Percentiles rank a stretch among this genome's conserved stretches.
Conservation (phyloP, 2,113 vertebrate species). For the Sprattus sprattus region DNA sequence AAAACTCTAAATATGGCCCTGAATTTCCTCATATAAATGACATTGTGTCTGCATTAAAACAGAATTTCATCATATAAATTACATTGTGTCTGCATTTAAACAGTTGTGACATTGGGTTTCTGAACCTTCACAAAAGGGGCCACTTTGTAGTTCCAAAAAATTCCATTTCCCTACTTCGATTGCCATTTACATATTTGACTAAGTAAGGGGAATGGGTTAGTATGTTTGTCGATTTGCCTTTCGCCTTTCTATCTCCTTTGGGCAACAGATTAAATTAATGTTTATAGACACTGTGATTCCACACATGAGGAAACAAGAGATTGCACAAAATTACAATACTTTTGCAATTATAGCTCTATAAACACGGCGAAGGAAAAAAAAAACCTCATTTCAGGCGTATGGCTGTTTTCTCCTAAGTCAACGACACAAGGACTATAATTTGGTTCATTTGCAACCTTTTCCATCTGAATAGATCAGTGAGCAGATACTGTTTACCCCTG, state of each 20-base stretch:
- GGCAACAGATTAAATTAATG: conserved; percentile 76
- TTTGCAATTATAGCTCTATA: conserved; percentile 71
- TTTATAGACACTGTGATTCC: conserved; percentile 70
- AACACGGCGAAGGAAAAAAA: conserved; percentile 54
- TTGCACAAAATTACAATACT: conserved; percentile 69
- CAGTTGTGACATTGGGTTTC: background rate
- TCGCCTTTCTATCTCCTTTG: conserved; percentile 75
- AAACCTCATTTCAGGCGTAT: conserved; percentile 48
- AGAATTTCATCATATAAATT: background rate
- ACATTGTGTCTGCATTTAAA: background rate
- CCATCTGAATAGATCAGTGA: conserved; percentile 61
- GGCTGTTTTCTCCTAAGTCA: conserved; percentile 56
- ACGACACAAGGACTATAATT: conserved; percentile 61
- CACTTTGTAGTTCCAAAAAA: background rate
- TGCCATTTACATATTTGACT: conserved; percentile 74
- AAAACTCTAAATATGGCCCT: background rate
- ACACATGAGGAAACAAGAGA: conserved; percentile 71
- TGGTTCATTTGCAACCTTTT: conserved; percentile 67
- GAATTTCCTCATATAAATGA: background rate
- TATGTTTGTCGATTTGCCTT: conserved; percentile 76
- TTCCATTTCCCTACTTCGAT: background rate
- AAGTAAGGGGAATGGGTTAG: conserved; percentile 70
- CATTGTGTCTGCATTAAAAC: background rate
- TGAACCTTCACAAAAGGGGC: background rate
- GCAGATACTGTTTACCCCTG: conserved; percentile 59